A percentile compares a stretch with the other conserved stretches of the same genome.
These are phyloP conservation scores for Apodemus agrarius DNA, from an alignment of 2,797 vertebrate genomes.

Conservation along the genomic window DNA sequence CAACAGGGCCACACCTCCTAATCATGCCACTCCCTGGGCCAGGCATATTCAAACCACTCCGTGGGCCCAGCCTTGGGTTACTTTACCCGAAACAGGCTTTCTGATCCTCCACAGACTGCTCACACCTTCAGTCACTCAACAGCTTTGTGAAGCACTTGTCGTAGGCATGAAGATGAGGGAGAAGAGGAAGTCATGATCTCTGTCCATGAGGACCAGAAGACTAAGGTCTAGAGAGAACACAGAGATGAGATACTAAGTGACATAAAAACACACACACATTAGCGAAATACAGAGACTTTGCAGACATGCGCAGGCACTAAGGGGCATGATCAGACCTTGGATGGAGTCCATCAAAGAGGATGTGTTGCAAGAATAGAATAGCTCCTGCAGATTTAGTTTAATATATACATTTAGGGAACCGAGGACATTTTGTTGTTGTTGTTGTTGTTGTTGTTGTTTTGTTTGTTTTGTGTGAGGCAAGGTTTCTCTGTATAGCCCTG, in stretches of 20 bases:
- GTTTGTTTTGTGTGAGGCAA: neutral
- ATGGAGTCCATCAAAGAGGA: constrained; percentile 3
- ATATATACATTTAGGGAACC: constrained; percentile 8
- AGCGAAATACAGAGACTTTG: constrained; percentile 26
- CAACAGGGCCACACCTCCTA: neutral
- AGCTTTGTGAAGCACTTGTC: neutral
- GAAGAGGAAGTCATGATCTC: constrained; percentile 7
- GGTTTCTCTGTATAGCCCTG: neutral
- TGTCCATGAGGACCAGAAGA: constrained; percentile 29
- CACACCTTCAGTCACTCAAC: neutral
- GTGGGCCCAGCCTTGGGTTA: neutral
- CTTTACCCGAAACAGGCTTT: constrained; percentile 30
- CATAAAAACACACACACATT: constrained; percentile 13
- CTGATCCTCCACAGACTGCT: neutral
- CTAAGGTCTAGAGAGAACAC: neutral
- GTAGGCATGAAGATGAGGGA: constrained; percentile 42
- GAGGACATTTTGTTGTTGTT: neutral
- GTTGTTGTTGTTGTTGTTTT: neutral
- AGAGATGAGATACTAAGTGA: constrained; percentile 22
- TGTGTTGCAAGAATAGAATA: neutral
- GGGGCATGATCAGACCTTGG: constrained; percentile 7
- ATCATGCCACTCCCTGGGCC: neutral
- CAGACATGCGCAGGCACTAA: neutral
- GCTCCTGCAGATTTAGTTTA: constrained; percentile 44
- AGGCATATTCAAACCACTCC: neutral